A percentile compares a stretch with the other conserved stretches of the same genome.
Evolutionary conservation across 2,113 vertebrate genomes (phyloP).

Genomic region (Marcusenius ussheri): DNA sequence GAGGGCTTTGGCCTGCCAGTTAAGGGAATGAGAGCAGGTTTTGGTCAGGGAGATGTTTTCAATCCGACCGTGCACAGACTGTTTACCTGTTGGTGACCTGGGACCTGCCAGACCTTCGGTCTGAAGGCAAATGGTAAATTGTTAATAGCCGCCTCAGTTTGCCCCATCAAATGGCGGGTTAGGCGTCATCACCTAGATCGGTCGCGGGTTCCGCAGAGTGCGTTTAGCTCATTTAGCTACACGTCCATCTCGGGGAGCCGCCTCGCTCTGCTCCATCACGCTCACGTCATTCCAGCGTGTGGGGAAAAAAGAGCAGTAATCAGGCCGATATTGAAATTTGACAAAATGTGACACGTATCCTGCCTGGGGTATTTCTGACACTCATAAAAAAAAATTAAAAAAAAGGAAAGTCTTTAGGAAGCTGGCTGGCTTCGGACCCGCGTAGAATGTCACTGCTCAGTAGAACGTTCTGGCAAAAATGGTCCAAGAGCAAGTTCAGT

Average conservation of each 20-base stretch:
- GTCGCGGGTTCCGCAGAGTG: fast-evolving
- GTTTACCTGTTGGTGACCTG: background rate
- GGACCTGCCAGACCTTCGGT: background rate
- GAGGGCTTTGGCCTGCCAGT: no score
- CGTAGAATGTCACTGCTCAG: background rate
- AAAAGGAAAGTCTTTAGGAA: background rate
- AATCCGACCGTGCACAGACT: background rate
- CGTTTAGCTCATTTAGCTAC: background rate
- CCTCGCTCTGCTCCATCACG: background rate
- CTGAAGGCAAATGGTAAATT: background rate
- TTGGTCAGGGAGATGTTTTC: slow-evolving; percentile 18
- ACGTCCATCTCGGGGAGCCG: background rate
- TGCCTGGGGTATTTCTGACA: background rate
- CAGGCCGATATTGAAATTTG: background rate
- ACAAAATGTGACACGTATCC: background rate
- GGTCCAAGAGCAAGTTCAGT: background rate
- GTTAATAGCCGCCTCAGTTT: background rate
- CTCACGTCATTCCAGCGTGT: background rate
- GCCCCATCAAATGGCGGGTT: background rate
- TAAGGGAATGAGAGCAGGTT: slow-evolving; percentile 1
- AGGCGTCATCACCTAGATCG: background rate
- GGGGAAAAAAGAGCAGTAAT: background rate
- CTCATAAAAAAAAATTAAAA: background rate
- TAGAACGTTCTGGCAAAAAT: background rate
- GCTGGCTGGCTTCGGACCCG: background rate